Conservation (phyloP, 1,140 invertebrate species). For the Diachasma alloeum region DNA sequence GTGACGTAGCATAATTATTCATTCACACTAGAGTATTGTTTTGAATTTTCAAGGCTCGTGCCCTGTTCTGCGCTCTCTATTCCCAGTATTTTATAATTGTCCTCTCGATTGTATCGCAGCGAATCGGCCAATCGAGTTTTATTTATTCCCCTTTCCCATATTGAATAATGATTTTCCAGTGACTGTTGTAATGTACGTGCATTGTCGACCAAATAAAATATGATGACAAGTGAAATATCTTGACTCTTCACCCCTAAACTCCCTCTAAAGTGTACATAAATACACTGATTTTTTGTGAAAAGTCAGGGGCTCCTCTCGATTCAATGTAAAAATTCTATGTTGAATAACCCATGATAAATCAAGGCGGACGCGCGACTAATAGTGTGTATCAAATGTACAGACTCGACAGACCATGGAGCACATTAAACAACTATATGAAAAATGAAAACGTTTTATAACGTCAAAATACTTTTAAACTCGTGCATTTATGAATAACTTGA, state of each 20-base stretch:
- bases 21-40: background rate
- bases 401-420: constrained; percentile 42
- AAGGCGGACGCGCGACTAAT: constrained; percentile 52
- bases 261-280: background rate
- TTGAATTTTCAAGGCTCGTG: constrained; percentile 2
- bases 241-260: background rate
- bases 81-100: background rate
- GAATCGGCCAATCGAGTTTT: background rate
- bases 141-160: background rate
- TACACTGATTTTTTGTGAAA: background rate
- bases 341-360: constrained; percentile 55
- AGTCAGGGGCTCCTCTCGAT: background rate
- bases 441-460: constrained; percentile 56
- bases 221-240: constrained; percentile 10
- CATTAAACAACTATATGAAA: constrained; percentile 56
- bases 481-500: too few species aligned
- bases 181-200: background rate
- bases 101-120: background rate
- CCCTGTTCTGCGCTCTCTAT: background rate
- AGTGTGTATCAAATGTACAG: constrained; percentile 60
- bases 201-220: background rate
- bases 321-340: background rate
- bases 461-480: constrained; percentile 62
- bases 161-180: background rate
- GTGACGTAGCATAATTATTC: constrained; percentile 31